phyloP scores from a whole-genome alignment of 92 coral and sea anemone species.

The Micromussa lordhowensis region DNA sequence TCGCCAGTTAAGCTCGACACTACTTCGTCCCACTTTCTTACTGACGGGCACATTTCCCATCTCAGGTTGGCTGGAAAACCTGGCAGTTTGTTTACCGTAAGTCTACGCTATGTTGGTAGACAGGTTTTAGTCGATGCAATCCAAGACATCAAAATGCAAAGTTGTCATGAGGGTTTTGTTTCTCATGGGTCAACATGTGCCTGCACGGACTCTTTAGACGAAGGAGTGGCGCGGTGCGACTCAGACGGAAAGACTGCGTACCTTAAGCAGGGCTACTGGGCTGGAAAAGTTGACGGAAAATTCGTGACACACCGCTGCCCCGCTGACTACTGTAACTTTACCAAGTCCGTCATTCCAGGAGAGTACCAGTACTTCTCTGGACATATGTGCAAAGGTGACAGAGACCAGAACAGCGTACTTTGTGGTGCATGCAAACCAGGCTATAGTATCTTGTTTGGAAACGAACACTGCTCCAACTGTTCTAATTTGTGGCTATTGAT shows the following conservation, averaged over 20 bases:
- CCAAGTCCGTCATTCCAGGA: constrained; percentile 25
- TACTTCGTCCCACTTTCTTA: constrained; percentile 75
- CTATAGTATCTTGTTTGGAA: constrained; percentile 75
- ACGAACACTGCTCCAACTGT: constrained; percentile 67
- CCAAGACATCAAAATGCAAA: constrained; percentile 47
- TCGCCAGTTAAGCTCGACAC: constrained; percentile 48
- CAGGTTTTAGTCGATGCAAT: constrained; percentile 55
- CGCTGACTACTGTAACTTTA: constrained; percentile 66
- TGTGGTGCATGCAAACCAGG: constrained; percentile 83
- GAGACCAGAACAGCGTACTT: constrained; percentile 71
- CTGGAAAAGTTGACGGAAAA: constrained; percentile 59
- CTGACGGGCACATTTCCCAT: constrained; percentile 38
- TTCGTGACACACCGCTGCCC: constrained; percentile 85
- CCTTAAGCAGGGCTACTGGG: constrained; percentile 91
- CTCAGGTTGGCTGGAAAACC: constrained; percentile 65
- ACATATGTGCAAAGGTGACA: constrained; percentile 49
- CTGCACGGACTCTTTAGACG: constrained; percentile 41
- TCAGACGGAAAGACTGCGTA: not conserved
- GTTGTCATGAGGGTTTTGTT: constrained; percentile 76
- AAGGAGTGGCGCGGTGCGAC: not conserved
- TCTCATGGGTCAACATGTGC: constrained; percentile 37
- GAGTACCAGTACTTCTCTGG: not conserved
- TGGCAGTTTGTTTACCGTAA: constrained; percentile 52
- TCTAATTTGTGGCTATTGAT: not conserved
- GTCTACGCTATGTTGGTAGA: constrained; percentile 70